These are phyloP conservation scores for Pseudanteris insignis DNA, from an alignment of 2,888 invertebrate genomes.

Conservation along the genomic window DNA sequence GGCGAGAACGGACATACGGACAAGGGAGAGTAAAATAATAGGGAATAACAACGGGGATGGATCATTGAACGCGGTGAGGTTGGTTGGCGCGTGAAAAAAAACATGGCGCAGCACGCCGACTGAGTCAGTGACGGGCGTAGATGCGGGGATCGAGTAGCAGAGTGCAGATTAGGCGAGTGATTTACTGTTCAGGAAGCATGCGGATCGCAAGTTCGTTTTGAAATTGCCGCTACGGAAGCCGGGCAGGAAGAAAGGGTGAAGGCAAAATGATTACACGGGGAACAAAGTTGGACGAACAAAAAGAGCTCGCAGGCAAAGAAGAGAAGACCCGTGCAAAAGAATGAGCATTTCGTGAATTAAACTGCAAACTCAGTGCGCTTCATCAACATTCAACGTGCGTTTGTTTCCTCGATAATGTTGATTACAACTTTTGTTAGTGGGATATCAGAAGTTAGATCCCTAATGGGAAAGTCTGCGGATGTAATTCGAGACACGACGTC, in stretches of 20 bases:
- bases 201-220: conserved; percentile 47
- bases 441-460: conserved; percentile 21
- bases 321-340: conserved; percentile 27
- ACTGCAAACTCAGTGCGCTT: conserved; percentile 29
- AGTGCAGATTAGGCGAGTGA: conserved; percentile 46
- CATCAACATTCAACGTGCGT: conserved; percentile 28
- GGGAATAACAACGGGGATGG: conserved; percentile 50
- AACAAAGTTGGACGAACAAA: conserved; percentile 38
- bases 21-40: conserved; percentile 48
- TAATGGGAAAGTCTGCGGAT: conserved; percentile 23
- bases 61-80: conserved; percentile 47
- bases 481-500: conserved; percentile 23
- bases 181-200: conserved; percentile 42
- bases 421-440: conserved; percentile 24
- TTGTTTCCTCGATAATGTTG: conserved; percentile 35
- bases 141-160: conserved; percentile 35
- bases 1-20: conserved; percentile 23
- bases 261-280: conserved; percentile 44
- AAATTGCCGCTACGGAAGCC: conserved; percentile 47
- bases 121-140: conserved; percentile 25
- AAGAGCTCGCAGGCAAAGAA: conserved; percentile 24
- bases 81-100: conserved; percentile 31
- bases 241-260: conserved; percentile 42
- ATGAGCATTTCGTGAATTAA: conserved; percentile 38
- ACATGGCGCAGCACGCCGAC: conserved; percentile 27